Evolutionary conservation across 53 echinoderm and acorn worm genomes (phyloP).

Genomic region (Actinopyga echinites): DNA sequence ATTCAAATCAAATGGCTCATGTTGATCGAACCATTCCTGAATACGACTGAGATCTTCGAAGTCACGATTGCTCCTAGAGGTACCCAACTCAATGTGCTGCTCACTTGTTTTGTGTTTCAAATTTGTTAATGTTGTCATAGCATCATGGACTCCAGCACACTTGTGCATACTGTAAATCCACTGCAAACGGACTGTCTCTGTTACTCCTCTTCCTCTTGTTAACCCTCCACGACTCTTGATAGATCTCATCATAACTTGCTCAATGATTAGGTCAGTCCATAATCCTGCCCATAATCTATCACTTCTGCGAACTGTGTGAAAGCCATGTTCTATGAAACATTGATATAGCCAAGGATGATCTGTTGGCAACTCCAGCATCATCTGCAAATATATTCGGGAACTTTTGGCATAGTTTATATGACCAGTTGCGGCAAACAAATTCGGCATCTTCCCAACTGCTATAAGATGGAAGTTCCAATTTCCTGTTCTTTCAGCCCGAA

Average conservation of each 20-base stretch:
- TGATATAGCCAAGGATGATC: conserved; percentile 30
- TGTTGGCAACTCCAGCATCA: conserved; percentile 17
- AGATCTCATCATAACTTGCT: conserved; percentile 38
- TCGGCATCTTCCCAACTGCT: conserved; percentile 22
- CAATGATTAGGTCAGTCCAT: conserved; percentile 45
- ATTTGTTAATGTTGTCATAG: conserved; percentile 2
- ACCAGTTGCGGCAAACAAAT: conserved; percentile 54
- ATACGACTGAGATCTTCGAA: conserved; percentile 2
- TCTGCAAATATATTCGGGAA: conserved; percentile 27
- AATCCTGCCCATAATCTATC: conserved; percentile 50
- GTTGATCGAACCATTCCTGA: background rate
- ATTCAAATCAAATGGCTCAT: conserved; percentile 29
- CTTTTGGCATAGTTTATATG: conserved; percentile 41
- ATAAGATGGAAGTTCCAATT: conserved; percentile 44
- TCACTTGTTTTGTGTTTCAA: conserved; percentile 11
- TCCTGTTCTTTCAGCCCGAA: conserved; percentile 37
- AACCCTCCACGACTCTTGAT: conserved; percentile 46
- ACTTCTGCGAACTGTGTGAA: conserved; percentile 24
- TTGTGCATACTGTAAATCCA: conserved; percentile 31
- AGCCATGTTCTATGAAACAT: conserved; percentile 29
- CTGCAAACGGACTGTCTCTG: conserved; percentile 5
- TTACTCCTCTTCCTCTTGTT: conserved; percentile 40
- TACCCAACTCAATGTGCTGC: conserved; percentile 20
- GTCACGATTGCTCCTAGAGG: conserved; percentile 5
- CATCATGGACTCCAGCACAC: conserved; percentile 28